Conservation (phyloP, 2,888 invertebrate genomes). For the Pteria penguin region DNA sequence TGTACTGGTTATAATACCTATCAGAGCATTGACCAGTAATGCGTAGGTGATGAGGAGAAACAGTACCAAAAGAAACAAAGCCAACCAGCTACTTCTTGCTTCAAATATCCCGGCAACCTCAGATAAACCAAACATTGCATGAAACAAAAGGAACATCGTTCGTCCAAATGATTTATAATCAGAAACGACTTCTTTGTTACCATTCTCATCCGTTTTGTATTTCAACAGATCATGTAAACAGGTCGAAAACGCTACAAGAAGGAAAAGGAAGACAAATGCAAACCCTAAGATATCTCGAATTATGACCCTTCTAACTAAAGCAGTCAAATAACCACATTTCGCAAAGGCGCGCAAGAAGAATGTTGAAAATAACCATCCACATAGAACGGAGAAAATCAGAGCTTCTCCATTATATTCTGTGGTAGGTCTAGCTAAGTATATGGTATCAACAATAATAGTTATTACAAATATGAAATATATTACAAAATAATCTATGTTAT, state of each 20-base stretch:
- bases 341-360: neutral
- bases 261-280: neutral
- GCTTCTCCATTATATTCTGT: neutral
- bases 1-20: neutral
- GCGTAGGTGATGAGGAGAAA: neutral
- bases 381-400: neutral
- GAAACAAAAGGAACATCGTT: neutral
- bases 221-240: neutral
- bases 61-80: neutral
- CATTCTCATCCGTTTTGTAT: neutral
- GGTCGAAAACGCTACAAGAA: neutral
- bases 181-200: neutral
- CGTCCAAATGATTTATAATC: neutral
- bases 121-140: neutral
- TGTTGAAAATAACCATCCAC: neutral
- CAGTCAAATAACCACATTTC: neutral
- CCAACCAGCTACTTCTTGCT: neutral
- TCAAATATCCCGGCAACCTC: neutral
- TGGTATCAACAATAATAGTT: neutral
- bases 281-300: neutral
- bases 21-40: neutral
- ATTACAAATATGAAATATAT: neutral
- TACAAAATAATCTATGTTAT: neutral
- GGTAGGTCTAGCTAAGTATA: neutral
- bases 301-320: neutral